Base-by-base conservation (phyloP, 2,888 invertebrate species). In the Notodonta dromedarius region DNA sequence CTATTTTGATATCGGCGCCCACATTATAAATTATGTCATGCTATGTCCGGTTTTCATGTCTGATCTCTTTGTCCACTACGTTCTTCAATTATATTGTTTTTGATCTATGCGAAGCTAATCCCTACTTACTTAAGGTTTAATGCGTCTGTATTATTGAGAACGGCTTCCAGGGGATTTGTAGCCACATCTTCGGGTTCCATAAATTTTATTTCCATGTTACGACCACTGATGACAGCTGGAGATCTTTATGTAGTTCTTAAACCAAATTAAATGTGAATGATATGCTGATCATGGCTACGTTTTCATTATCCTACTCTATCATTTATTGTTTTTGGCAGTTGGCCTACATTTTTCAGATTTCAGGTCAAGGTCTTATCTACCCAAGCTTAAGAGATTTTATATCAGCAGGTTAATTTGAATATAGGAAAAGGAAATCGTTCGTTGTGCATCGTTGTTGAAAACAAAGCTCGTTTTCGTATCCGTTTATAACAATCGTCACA, bases 11-110 rank as follows among this genome's bases (percentile, higher is more conserved):
- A 87, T 87, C 82, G 81, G 80, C 85, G 87, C 85, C 84, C 81
- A 83, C 80, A 82, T 85, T 88, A 87, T 90, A 90, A 90, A 91
- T 90, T 87, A 89, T 88, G 85, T 84, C 84, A 83, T 80, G 90
- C 90, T 79, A 91, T 91, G 90, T 91, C 91, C 91, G 91, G 91
- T 87, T 81, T 76, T 85, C 85, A 85, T 83, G 73, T 85, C 78
- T 84, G 85, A 86, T 87, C 86, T 88, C 84, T 87, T 88, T 86
- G 87, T 89, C 83, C 78, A 81, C 78, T 78, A 81, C 84, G 82
- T 81, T 83, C 76, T 80, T 79, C 69, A 67, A 73, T 70, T 71
- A 74, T 81, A 83, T 77, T 79, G 82, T 83, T 83, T 85, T 87
- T 87, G 83, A 87, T 85, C 74, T 85, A 79, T 76, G 77, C 75